Conservation (phyloP, 2,888 invertebrate species). For the Microctonus aethiopoides region DNA sequence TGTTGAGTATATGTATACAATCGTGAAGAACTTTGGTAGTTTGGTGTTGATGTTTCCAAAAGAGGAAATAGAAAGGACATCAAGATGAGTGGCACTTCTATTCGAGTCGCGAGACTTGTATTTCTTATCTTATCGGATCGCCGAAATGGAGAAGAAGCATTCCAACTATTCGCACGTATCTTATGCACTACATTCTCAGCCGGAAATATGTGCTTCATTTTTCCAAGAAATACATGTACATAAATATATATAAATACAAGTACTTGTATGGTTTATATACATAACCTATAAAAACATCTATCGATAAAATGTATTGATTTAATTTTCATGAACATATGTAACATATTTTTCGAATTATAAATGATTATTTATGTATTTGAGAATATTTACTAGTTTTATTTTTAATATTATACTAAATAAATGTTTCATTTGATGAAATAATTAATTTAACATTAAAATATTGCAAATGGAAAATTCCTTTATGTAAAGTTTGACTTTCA, state of each 20-base stretch:
- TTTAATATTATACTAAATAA: background rate
- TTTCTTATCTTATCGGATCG: constrained; percentile 24
- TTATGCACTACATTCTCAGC: background rate
- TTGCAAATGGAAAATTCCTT: background rate
- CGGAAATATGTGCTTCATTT: too few species aligned
- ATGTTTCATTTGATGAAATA: background rate
- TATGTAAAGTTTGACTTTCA: too few species aligned
- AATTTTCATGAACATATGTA: background rate
- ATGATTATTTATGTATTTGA: background rate
- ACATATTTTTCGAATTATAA: background rate
- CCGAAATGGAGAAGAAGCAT: constrained; percentile 15
- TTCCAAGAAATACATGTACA: too few species aligned
- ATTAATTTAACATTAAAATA: background rate
- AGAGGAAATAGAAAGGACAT: background rate
- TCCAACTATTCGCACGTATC: constrained; percentile 10
- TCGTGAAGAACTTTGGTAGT: background rate
- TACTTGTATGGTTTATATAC: too few species aligned
- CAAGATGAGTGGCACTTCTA: background rate
- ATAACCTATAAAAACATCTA: too few species aligned
- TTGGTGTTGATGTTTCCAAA: background rate
- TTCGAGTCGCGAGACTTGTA: background rate
- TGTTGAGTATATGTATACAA: background rate
- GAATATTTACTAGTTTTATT: background rate
- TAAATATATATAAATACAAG: too few species aligned
- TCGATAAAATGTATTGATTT: background rate